Evolutionary conservation across 2,113 vertebrate genomes (phyloP).

Genomic region (Halichoeres trimaculatus): DNA sequence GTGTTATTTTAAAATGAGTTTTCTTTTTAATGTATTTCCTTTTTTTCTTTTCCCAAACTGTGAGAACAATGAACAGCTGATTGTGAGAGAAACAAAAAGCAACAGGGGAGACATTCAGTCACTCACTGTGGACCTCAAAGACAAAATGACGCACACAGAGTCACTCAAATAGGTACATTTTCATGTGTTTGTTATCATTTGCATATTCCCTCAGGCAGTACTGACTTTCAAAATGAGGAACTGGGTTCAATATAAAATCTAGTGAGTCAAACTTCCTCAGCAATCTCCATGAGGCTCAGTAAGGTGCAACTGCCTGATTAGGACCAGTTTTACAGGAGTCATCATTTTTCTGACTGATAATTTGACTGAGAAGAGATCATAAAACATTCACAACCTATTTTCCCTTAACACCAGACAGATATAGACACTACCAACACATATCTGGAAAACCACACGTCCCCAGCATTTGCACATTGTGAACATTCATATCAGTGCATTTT

Average conservation of each 20-base stretch:
- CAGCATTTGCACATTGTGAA: neutral
- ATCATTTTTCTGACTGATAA: too few relatives aligned
- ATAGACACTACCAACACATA: neutral
- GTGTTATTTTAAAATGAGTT: neutral
- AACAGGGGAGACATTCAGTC: neutral
- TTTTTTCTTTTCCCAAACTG: conserved; percentile 26
- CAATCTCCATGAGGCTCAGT: conserved; percentile 6
- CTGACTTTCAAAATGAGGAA: conserved; percentile 24
- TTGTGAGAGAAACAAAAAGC: conserved; percentile 30
- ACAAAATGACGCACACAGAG: neutral
- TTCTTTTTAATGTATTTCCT: conserved; percentile 46
- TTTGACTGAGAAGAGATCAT: neutral
- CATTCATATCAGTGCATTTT: conserved; percentile 18
- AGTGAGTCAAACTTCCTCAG: conserved; percentile 1
- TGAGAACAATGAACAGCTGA: conserved; percentile 43
- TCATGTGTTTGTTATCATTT: neutral
- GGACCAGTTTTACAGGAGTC: neutral
- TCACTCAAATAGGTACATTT: neutral
- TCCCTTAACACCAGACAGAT: neutral
- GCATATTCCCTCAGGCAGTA: neutral
- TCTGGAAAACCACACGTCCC: neutral
- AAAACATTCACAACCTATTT: conserved; percentile 15
- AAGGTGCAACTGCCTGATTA: neutral
- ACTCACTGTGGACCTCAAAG: conserved; percentile 4
- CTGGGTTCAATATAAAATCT: conserved; percentile 31